Evolutionary conservation across 2,888 invertebrate species (phyloP).

Genomic region (Druceiella hillmani): DNA sequence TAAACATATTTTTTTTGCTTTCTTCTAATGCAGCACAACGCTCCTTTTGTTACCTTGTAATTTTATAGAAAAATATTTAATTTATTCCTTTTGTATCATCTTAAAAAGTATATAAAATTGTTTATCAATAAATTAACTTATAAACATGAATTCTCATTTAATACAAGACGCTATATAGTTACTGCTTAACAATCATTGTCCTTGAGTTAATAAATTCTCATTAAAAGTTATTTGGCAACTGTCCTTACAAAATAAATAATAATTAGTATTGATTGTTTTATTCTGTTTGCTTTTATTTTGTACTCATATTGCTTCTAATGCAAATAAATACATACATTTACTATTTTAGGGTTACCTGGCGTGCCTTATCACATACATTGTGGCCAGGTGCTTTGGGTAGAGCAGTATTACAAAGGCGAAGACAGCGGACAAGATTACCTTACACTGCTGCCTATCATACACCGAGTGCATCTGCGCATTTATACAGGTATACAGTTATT

Average conservation of each 20-base stretch:
- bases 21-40: too few relatives aligned
- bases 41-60: too few relatives aligned
- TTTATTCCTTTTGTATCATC: too few relatives aligned
- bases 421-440: constrained; percentile 38
- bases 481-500: constrained; percentile 39
- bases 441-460: constrained; percentile 39
- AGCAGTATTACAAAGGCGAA: constrained; percentile 57
- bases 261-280: not conserved
- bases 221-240: too few relatives aligned
- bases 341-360: constrained; percentile 60
- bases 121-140: too few relatives aligned
- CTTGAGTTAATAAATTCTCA: too few relatives aligned
- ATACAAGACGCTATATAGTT: too few relatives aligned
- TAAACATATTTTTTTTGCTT: too few relatives aligned
- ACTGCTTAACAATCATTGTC: too few relatives aligned
- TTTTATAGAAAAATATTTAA: too few relatives aligned
- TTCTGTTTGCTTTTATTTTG: not conserved
- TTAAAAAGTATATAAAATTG: too few relatives aligned
- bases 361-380: constrained; percentile 61
- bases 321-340: constrained; percentile 10
- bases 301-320: not conserved
- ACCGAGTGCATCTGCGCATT: constrained; percentile 34
- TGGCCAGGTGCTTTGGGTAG: constrained; percentile 71
- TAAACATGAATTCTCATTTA: too few relatives aligned
- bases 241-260: not conserved